Evolutionary conservation across 2,113 vertebrate genomes (phyloP), one percentile per base, ranked within the genome.

Genomic region (Atrichornis clamosus): DNA sequence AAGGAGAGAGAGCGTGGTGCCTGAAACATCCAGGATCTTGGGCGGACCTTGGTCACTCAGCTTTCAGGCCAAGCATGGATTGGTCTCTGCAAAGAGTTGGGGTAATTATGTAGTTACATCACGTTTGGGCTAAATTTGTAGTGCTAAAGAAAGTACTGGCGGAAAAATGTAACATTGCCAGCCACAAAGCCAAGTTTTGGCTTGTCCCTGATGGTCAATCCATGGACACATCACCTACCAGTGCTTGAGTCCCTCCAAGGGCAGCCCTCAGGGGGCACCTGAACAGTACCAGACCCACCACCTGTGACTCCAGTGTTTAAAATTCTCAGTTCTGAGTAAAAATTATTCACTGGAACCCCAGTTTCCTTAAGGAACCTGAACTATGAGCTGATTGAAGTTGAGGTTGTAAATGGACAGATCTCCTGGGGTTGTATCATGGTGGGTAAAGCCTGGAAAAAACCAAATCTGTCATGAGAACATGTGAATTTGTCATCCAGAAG

Each of bases 41-140:
- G 42, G 42, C 46, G 35, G 76, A 5, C 6, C 39, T 41, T 0
- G 1, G 2, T n/a, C 41, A 3, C 44, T 27, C 6, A 2, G 56
- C 41, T 17, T 13, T 37, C 13, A 1, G 52, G 72, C 33, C 20
- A 62, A 26, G 19, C 46, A 1, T 0, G 9, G 30, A 24, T 37
- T 37, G 41, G 24, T 35, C 37, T 41, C 50, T n/a, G 52, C 52
- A 8, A 17, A 55, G 13, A 30, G 23, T 0, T 0, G 1, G 20
- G 30, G 32, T 27, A 2, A 5, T 7, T 2, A 3, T 5, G 15
- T 33, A 22, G 14, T 52, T 10, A 13, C 37, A 8, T 21, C 39
- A 19, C 7, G 2, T 30, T 14, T 5, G 11, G 46, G 37, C 19
- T 53, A 17, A 7, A 8, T 69, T 3, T 72, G 15, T 8, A 6